phyloP scores from a whole-genome alignment of 2,113 vertebrate genomes.

The Nothoprocta perdicaria region DNA sequence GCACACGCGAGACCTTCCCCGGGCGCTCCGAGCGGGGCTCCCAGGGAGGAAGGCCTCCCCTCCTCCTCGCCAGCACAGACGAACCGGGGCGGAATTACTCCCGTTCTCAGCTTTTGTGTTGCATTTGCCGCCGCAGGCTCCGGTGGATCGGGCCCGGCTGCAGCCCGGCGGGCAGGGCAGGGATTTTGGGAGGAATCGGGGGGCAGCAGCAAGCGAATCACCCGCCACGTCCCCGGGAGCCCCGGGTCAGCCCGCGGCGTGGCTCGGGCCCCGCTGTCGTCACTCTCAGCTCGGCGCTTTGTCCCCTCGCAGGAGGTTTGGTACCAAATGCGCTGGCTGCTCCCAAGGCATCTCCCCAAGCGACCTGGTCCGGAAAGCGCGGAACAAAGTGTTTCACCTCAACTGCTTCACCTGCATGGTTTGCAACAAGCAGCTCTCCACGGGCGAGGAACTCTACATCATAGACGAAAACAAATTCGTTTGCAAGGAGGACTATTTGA shows the following conservation, averaged over 20 bases:
- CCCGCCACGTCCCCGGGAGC: too few relatives aligned
- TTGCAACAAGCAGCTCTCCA: constrained; percentile 98
- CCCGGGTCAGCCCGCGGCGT: too few relatives aligned
- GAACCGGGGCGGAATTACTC: too few relatives aligned
- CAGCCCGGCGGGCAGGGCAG: not conserved
- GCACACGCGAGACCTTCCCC: not conserved
- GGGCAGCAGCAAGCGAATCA: too few relatives aligned
- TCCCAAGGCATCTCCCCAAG: constrained; percentile 95
- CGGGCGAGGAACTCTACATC: constrained; percentile 96
- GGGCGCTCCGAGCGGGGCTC: not conserved
- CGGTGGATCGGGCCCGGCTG: not conserved
- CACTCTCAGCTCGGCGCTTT: not conserved
- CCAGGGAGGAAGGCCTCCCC: not conserved
- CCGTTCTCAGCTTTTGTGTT: too few relatives aligned
- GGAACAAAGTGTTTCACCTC: constrained; percentile 95
- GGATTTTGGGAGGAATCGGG: not conserved
- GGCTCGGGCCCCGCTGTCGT: not conserved
- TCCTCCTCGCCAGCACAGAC: not conserved
- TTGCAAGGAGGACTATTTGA: constrained; percentile 97
- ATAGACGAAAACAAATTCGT: constrained; percentile 98
- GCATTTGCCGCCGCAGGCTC: not conserved
- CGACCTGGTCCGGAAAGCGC: constrained; percentile 95
- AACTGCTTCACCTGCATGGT: constrained; percentile 99
- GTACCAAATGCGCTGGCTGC: constrained; percentile 96
- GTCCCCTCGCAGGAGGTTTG: constrained; percentile 86